Evolutionary conservation across 2,888 invertebrate genomes (phyloP).

Genomic region (Drosophila subquinaria): DNA sequence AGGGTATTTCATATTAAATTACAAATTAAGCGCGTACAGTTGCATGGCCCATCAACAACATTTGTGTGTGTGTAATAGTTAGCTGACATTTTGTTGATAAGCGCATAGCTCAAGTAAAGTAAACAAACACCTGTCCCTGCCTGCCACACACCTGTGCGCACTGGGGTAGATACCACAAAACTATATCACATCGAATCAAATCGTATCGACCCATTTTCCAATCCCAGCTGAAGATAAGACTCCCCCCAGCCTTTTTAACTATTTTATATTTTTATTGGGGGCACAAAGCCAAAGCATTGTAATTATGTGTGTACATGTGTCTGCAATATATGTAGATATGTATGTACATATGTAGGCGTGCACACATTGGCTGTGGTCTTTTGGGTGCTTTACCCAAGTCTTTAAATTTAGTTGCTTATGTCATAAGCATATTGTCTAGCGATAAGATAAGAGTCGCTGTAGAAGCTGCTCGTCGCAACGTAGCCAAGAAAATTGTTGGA

Average conservation of each 20-base stretch:
- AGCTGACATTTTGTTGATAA: conserved; percentile 59
- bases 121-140: conserved; percentile 56
- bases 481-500: conserved; percentile 41
- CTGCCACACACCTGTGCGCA: conserved; percentile 49
- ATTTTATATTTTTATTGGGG: neutral
- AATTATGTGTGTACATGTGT: conserved; percentile 21
- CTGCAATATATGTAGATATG: neutral
- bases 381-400: conserved; percentile 54
- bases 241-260: neutral
- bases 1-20: conserved; percentile 43
- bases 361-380: conserved; percentile 4
- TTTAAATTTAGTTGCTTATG: conserved; percentile 82
- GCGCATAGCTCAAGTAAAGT: conserved; percentile 25
- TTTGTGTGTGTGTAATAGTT: conserved; percentile 46
- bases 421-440: conserved; percentile 71
- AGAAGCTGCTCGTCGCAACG: conserved; percentile 48
- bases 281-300: conserved; percentile 64
- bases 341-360: neutral
- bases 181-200: conserved; percentile 17
- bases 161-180: conserved; percentile 33
- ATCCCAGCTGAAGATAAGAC: conserved; percentile 44
- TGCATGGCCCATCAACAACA: conserved; percentile 60
- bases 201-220: conserved; percentile 52
- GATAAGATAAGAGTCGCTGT: conserved; percentile 66
- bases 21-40: too few relatives aligned